Conservation (phyloP, 2,797 vertebrate genomes). For the Poecilia velifera region DNA sequence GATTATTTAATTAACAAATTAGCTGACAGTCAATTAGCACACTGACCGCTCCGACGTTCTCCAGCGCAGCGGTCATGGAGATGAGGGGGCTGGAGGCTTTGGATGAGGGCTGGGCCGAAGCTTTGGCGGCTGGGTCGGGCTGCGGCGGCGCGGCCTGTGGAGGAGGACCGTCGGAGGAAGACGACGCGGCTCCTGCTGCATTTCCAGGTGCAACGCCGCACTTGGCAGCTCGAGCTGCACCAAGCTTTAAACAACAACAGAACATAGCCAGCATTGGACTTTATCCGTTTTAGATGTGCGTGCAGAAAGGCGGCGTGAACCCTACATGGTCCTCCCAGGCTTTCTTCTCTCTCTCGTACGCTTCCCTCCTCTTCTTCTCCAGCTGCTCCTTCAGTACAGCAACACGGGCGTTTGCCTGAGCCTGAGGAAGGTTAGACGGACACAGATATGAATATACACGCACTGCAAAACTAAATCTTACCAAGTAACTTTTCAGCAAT, state of each 20-base stretch:
- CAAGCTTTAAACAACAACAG: slow-evolving; percentile 9
- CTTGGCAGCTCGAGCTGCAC: slow-evolving; percentile 69
- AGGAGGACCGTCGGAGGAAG: slow-evolving; percentile 55
- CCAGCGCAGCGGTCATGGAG: slow-evolving; percentile 95
- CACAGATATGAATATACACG: not conserved
- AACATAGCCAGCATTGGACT: not conserved
- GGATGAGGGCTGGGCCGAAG: slow-evolving; percentile 63
- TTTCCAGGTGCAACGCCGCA: slow-evolving; percentile 82
- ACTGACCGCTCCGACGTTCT: slow-evolving; percentile 94
- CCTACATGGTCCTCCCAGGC: slow-evolving; percentile 96
- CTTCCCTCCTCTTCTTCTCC: slow-evolving; percentile 92
- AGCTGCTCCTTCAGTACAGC: slow-evolving; percentile 93
- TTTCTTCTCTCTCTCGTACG: slow-evolving; percentile 90
- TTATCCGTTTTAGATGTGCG: not conserved
- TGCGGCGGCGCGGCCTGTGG: slow-evolving; percentile 52
- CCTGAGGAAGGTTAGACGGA: slow-evolving; percentile 71
- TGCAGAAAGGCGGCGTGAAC: not conserved
- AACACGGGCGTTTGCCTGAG: slow-evolving; percentile 90
- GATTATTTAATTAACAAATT: no score
- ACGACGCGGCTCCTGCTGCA: slow-evolving; percentile 44
- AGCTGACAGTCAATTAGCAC: not conserved
- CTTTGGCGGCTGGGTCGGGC: slow-evolving; percentile 76
- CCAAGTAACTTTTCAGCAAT: no score
- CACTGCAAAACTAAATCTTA: no score
- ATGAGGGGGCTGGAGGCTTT: slow-evolving; percentile 81